Evolutionary conservation across 1,140 invertebrate genomes (phyloP), one percentile per base, ranked within the genome.

Genomic region (Drosophila fuyamai): DNA sequence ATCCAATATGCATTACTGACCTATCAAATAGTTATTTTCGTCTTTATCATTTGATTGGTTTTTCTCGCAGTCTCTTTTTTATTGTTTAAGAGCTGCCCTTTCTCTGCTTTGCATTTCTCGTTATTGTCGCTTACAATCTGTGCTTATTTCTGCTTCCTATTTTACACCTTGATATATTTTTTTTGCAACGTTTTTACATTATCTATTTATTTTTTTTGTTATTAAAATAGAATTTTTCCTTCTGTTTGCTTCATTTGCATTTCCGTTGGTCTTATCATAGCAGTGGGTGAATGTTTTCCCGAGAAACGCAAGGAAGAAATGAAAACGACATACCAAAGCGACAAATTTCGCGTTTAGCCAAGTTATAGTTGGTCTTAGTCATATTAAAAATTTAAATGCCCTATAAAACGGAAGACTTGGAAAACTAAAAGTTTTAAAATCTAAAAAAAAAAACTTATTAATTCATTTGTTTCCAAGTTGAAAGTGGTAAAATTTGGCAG

Each of bases 261-360:
- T 76, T 76, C 75, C 68, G 58, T 56, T 44, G 68, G 43, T 76
- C 77, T 79, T 67, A 79, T 79, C 76, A 73, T 50, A 35, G 57
- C 66, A 59, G 58, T 40, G 23, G 35, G 41, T 55, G 66, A 62
- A 43, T 41, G 23, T 41, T 68, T 57, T 32, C 44, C 53, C 7
- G 18, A 58, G 38, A 59, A 44, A 35, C 18, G 44, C 38, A 46
- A 23, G 12, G 43, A 29, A 16, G 5, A 23, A 46, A 46, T 10
- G 23, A 23, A 46, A 5, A 10, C 44, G 44, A 46, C 44, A 50
- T 5, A 50, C 27, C 32, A 50, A 50, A 32, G 27, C 27, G 29
- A 7, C 13, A 50, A 50, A 51, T 35, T n/a, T 51, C 48, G 48
- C 48, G 48, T 51, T 51, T 14, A 51, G 48, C 48, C 29, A 50